phyloP scores from a whole-genome alignment of 2,888 invertebrate genomes.

The Drosophila subquinaria region DNA sequence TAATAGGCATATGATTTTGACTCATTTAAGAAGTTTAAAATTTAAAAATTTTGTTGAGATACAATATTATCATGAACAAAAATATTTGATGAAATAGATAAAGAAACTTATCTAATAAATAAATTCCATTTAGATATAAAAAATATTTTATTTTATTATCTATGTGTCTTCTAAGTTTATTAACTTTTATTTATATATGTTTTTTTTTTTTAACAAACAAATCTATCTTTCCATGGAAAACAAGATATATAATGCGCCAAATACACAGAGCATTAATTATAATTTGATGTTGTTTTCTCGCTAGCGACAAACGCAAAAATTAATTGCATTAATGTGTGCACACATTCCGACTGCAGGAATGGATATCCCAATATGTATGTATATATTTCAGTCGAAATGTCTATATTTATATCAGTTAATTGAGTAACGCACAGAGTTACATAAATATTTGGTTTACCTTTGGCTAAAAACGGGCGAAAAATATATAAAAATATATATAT shows the following conservation, averaged over 20 bases:
- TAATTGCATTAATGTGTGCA: constrained; percentile 67
- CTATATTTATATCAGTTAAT: constrained; percentile 66
- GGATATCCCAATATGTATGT: background rate
- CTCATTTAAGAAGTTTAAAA: too few species aligned
- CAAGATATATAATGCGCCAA: too few species aligned
- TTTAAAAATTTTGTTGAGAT: too few species aligned
- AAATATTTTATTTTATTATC: too few species aligned
- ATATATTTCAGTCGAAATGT: background rate
- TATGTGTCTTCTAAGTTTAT: too few species aligned
- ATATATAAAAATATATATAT: background rate
- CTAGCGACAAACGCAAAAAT: constrained; percentile 58
- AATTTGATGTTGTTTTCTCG: constrained; percentile 39
- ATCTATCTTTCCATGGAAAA: background rate
- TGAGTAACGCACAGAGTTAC: constrained; percentile 52
- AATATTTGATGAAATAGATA: too few species aligned
- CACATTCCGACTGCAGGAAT: constrained; percentile 16
- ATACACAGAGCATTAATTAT: too few species aligned
- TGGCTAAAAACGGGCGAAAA: constrained; percentile 55
- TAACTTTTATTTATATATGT: too few species aligned
- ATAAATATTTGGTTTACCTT: constrained; percentile 62
- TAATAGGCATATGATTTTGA: too few species aligned
- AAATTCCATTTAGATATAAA: background rate
- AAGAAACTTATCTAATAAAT: background rate
- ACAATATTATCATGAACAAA: too few species aligned
- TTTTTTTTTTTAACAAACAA: too few species aligned